These are phyloP conservation scores for Nipponia nippon DNA, from an alignment of 2,113 vertebrate species.

Conservation along the genomic window DNA sequence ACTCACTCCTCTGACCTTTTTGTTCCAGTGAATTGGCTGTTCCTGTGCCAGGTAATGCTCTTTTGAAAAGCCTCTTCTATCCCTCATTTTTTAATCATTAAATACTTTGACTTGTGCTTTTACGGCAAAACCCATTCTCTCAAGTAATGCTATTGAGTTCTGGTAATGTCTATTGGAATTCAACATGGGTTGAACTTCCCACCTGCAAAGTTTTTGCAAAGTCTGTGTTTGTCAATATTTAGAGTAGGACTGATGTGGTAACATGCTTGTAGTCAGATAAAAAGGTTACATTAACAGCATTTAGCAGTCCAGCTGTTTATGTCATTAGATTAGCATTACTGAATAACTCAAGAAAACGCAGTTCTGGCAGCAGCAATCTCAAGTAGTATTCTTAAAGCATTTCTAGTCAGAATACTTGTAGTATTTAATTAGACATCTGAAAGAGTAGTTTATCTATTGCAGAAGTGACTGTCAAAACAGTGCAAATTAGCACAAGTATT, in stretches of 20 bases:
- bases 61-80: background rate
- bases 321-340: background rate
- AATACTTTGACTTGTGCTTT: background rate
- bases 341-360: background rate
- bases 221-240: background rate
- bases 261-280: background rate
- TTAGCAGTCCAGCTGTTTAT: background rate
- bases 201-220: background rate
- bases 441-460: background rate
- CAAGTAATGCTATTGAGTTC: background rate
- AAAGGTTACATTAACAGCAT: background rate
- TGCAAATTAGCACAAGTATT: background rate
- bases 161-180: background rate
- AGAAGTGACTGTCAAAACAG: background rate
- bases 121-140: background rate
- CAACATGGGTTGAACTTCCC: background rate
- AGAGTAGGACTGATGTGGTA: background rate
- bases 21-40: background rate
- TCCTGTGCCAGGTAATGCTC: background rate
- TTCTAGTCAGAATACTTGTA: background rate
- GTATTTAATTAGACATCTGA: background rate
- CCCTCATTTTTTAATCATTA: background rate
- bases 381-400: background rate
- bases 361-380: background rate
- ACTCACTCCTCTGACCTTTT: background rate